Base-by-base conservation (phyloP, 1,140 invertebrate genomes). In the Physella acuta region DNA sequence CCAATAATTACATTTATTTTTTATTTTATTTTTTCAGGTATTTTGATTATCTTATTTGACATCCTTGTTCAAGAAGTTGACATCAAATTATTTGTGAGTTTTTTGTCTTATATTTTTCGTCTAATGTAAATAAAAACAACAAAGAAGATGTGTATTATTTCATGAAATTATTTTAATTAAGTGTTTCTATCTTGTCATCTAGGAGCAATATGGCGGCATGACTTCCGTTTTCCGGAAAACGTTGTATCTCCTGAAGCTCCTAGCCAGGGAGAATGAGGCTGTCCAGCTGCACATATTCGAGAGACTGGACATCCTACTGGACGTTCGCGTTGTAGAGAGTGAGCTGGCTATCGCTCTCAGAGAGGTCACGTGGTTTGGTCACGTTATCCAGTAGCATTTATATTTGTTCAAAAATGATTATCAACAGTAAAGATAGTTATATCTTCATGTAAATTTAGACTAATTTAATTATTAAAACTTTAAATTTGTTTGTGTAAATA, bases 221-320 rank as follows among this genome's bases (percentile, higher is more conserved):
- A 76, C 78, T 34, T 77, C 78, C 31, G 78, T 84, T 26, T 81
- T 85, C 62, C 76, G 79, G 74, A 84, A 83, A 61, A 79, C 81
- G 1, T 75, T 85, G 31, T 78, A 83, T 65, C 71, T 85, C 62
- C 73, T 85, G 53, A 81, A 83, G 68, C 73, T 82, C 8, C 72
- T 85, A 37, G 78, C 83, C 5, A 63, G 76, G 34, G 81, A 82
- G 61, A 84, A 84, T 71, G 77, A 79, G 49, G 66, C 77, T 24
- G 84, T 85, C 2, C 84, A 85, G 71, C 74, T 73, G 44, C 78
- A 83, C 70, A 78, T 85, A 60, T 84, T 84, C 74, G 84, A 85
- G 51, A 52, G 81, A 36, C 75, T 85, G 39, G 84, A 85, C 68
- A 72, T 78, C 8, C 70, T 85, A 17, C 76, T 85, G 31, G 80